phyloP scores from a whole-genome alignment of 2,888 invertebrate genomes.

The Pachymerium ferrugineum region DNA sequence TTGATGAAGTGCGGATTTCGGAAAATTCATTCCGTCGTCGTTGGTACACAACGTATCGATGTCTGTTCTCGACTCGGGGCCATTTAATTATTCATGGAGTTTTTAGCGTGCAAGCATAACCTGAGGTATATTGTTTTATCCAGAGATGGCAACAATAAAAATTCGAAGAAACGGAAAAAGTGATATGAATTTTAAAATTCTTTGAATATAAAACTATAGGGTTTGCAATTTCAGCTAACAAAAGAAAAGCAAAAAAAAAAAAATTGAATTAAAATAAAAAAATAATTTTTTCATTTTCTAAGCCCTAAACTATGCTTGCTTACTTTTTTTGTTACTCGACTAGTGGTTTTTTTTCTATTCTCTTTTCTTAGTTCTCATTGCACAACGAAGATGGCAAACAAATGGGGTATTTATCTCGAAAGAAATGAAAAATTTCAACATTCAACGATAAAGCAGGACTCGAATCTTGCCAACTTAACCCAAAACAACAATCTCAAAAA shows the following conservation, averaged over 20 bases:
- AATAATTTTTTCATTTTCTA: background rate
- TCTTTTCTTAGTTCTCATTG: background rate
- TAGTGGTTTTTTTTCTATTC: background rate
- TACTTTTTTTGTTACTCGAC: background rate
- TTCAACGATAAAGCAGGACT: background rate
- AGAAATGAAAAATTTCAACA: slow-evolving; percentile 9
- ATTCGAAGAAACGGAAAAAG: background rate
- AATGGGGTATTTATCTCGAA: background rate
- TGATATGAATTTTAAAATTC: slow-evolving; percentile 2
- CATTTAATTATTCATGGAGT: slow-evolving; percentile 3
- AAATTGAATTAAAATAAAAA: background rate
- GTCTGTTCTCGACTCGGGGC: slow-evolving; percentile 3
- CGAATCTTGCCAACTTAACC: background rate
- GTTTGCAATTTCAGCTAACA: no score
- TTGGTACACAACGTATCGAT: background rate
- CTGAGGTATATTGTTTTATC: background rate
- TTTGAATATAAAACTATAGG: background rate
- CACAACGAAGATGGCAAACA: background rate
- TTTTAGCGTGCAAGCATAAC: background rate
- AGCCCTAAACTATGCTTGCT: background rate
- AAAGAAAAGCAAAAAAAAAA: no score
- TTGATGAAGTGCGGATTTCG: slow-evolving; percentile 1
- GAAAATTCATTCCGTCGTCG: background rate
- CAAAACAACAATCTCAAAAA: slow-evolving; percentile 8
- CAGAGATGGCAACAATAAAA: background rate